A percentile compares a stretch with the other conserved stretches of the same genome.
Evolutionary conservation across 2,113 vertebrate genomes (phyloP).

Genomic region (Sapayoa aenigma): DNA sequence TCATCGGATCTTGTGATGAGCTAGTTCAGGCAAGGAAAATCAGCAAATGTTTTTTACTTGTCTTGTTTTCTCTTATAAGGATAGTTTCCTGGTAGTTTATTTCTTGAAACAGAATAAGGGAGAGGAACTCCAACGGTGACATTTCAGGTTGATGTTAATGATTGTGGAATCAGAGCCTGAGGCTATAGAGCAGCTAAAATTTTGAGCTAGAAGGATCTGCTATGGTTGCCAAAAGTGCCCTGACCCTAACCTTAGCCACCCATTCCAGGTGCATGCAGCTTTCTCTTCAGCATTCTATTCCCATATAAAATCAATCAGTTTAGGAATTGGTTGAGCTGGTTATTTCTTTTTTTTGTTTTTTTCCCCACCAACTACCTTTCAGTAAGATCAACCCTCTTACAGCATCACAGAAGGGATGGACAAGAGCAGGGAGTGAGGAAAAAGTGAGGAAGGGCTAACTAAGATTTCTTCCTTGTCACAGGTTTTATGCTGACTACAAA

Average conservation of each 20-base stretch:
- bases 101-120: background rate
- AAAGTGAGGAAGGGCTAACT: background rate
- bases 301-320: background rate
- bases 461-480: background rate
- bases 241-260: background rate
- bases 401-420: background rate
- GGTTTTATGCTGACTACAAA: background rate
- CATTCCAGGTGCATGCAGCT: background rate
- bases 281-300: background rate
- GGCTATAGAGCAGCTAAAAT: slow-evolving; percentile 5
- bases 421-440: background rate
- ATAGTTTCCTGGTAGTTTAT: background rate
- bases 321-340: background rate
- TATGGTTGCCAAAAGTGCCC: background rate
- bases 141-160: slow-evolving; percentile 15
- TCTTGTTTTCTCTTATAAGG: background rate
- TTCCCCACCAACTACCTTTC: background rate
- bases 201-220: background rate
- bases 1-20: background rate
- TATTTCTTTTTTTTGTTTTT: background rate
- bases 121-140: background rate
- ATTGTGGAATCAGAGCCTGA: background rate
- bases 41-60: background rate
- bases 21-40: background rate
- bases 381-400: background rate